Evolutionary conservation across 2,113 vertebrate species (phyloP), one percentile per base, ranked within the genome.

Genomic region (Meriones unguiculatus): DNA sequence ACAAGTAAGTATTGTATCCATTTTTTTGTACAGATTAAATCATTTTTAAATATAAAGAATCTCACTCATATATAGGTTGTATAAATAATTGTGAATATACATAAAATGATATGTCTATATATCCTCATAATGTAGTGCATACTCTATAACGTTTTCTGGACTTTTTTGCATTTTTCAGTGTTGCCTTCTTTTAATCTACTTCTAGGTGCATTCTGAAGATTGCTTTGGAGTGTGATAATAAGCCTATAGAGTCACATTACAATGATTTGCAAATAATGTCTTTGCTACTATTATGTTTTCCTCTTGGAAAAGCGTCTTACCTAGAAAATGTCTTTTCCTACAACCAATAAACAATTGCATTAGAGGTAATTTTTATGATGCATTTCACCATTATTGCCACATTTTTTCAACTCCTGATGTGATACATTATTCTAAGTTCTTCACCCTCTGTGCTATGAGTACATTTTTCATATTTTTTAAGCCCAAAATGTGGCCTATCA

Each of bases 241-340:
- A 87, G 70, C 50, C 91, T 84, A 65, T 30, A 80, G 87, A 95
- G 82, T 11, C 38, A 91, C 38, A 89, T 93, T 85, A 67, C 30
- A 91, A 81, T 91, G 65, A 94, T 96, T 95, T 93, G 24, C 65
- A 96, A 95, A 96, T 95, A 95, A 97, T 92, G 28, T 89, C 50
- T 93, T 64, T 14, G 75, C 3, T 22, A 90, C 28, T 67, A 24
- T 87, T 84, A 52, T 67, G 62, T 81, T 93, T 64, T 89, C 52
- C 10, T 81, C 30, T 91, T 94, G 69, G 59, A 94, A 76, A 97
- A 94, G 32, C 72, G 41, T 91, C 73, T 96, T 91, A 75, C 30
- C 32, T 67, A 89, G 86, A 35, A 93, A 78, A 91, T 91, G 82
- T 95, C 46, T 89, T 65, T 67, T 84, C 91, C 87, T 78, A 24